Conservation (phyloP, 2,797 vertebrate species). For the Alca torda region DNA sequence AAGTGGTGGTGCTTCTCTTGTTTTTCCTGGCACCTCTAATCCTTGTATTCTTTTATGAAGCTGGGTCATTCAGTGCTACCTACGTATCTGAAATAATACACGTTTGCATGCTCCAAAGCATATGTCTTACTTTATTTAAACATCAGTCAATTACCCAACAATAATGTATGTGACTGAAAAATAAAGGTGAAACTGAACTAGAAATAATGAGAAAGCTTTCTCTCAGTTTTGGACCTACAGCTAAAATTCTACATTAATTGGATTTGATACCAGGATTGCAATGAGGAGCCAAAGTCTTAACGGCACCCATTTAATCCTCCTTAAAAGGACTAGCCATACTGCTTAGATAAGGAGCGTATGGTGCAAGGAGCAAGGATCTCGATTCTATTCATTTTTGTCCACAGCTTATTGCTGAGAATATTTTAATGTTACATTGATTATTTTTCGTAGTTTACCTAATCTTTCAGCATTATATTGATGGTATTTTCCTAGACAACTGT, state of each 20-base stretch:
- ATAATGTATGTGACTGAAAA: neutral
- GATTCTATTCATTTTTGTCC: neutral
- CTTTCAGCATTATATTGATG: neutral
- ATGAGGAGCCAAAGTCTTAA: neutral
- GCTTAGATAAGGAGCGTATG: neutral
- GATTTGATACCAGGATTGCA: neutral
- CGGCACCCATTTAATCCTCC: neutral
- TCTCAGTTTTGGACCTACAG: neutral
- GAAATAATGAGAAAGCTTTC: neutral
- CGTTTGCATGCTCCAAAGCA: neutral
- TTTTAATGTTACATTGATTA: neutral
- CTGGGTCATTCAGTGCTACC: neutral
- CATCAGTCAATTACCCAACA: neutral
- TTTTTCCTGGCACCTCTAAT: neutral
- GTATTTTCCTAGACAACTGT: neutral
- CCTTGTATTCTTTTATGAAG: neutral
- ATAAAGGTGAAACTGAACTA: neutral
- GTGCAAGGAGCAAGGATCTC: neutral
- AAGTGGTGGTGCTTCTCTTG: neutral
- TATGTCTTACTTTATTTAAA: neutral
- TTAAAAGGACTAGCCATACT: neutral
- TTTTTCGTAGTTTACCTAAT: neutral
- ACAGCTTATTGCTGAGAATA: neutral
- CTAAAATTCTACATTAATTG: neutral
- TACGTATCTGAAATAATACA: neutral